Evolutionary conservation across 2,888 invertebrate genomes (phyloP).

Genomic region (Watsonalla cultraria): DNA sequence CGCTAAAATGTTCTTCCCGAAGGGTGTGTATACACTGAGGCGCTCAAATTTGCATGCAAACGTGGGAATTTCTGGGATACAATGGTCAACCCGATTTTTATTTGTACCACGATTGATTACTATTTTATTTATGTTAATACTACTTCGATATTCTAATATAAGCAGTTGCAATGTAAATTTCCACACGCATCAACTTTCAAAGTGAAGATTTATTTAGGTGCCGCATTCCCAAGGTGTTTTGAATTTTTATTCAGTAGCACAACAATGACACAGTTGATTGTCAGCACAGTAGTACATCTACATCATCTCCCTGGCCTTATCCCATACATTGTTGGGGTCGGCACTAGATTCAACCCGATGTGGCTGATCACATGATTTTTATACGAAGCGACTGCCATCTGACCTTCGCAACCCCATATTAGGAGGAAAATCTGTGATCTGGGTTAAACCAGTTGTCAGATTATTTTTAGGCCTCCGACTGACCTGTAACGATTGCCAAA

Average conservation of each 20-base stretch:
- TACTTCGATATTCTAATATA: conserved; percentile 34
- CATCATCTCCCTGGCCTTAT: not conserved
- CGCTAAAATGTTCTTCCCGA: conserved; percentile 23
- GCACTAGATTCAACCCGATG: too few relatives aligned
- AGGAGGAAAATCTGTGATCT: too few relatives aligned
- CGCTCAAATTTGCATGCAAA: conserved; percentile 50
- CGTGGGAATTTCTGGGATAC: conserved; percentile 48
- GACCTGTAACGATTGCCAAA: too few relatives aligned
- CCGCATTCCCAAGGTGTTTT: conserved; percentile 20
- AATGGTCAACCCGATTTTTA: conserved; percentile 23
- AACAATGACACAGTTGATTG: not conserved
- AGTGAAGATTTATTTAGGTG: conserved; percentile 15
- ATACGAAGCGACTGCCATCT: too few relatives aligned
- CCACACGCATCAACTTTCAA: conserved; percentile 19
- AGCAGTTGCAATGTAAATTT: conserved; percentile 33
- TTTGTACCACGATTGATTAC: conserved; percentile 46
- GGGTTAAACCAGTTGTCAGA: too few relatives aligned
- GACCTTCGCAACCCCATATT: too few relatives aligned
- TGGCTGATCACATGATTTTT: too few relatives aligned
- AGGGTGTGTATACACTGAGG: conserved; percentile 31
- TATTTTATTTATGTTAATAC: conserved; percentile 47
- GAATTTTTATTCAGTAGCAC: conserved; percentile 13
- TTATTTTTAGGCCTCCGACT: too few relatives aligned
- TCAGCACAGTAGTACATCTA: not conserved
- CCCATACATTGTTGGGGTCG: too few relatives aligned